phyloP scores from a whole-genome alignment of 2,888 invertebrate genomes.

The Sipunculus nudus region DNA sequence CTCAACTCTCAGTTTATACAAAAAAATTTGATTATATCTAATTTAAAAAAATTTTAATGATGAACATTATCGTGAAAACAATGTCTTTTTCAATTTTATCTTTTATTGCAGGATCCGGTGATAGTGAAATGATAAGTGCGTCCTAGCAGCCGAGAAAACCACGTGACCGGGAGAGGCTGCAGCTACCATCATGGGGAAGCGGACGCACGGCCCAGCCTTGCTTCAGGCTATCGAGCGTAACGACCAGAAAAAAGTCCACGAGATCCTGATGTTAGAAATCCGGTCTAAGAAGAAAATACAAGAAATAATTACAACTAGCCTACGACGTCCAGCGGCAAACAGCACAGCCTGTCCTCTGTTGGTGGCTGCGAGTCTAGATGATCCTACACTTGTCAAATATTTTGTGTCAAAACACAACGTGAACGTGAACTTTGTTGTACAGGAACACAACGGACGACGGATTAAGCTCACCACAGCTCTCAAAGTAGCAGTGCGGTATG shows the following conservation, averaged over 20 bases:
- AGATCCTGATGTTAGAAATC: conserved; percentile 36
- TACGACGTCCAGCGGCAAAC: conserved; percentile 38
- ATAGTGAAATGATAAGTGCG: too few species aligned
- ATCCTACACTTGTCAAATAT: conserved; percentile 37
- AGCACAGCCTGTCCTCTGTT: conserved; percentile 39
- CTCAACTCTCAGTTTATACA: too few species aligned
- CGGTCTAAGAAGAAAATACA: conserved; percentile 32
- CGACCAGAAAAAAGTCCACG: conserved; percentile 38
- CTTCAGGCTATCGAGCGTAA: conserved; percentile 40
- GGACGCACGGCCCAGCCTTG: conserved; percentile 42
- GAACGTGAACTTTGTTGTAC: conserved; percentile 38
- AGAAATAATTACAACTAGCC: conserved; percentile 31
- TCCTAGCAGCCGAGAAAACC: too few species aligned
- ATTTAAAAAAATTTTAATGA: too few species aligned
- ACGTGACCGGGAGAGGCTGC: too few species aligned
- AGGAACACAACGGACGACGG: conserved; percentile 25
- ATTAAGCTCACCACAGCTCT: conserved; percentile 30
- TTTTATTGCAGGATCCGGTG: too few species aligned
- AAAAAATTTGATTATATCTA: too few species aligned
- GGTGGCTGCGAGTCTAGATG: conserved; percentile 34
- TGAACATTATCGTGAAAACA: too few species aligned
- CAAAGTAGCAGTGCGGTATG: conserved; percentile 31
- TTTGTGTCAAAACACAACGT: conserved; percentile 31
- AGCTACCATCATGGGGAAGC: conserved; percentile 40
- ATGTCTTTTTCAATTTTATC: too few species aligned